These are phyloP conservation scores for Odontomachus brunneus DNA, from an alignment of 1,140 invertebrate species.

Conservation along the genomic window DNA sequence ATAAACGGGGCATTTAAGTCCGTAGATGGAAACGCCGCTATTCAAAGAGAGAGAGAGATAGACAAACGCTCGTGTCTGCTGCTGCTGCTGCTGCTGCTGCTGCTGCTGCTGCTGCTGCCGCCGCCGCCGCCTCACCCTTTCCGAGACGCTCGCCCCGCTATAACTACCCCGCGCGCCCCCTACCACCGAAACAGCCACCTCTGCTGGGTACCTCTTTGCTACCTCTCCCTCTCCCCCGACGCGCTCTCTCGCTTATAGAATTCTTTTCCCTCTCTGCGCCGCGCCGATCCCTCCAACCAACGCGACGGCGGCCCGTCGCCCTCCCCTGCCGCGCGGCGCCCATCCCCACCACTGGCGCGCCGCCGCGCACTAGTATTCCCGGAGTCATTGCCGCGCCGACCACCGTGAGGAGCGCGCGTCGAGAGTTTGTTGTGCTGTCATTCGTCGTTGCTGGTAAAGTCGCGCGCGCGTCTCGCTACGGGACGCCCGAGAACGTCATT, in stretches of 20 bases:
- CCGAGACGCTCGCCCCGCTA: slow-evolving; percentile 41
- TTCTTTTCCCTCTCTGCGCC: slow-evolving; percentile 21
- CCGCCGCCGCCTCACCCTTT: slow-evolving; percentile 34
- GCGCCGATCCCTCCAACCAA: slow-evolving; percentile 41
- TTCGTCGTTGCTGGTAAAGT: slow-evolving; percentile 4
- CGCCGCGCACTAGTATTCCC: slow-evolving; percentile 66
- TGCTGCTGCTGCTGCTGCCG: too few relatives aligned
- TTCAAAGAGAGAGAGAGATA: slow-evolving; percentile 31
- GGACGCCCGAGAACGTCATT: not conserved
- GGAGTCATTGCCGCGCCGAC: slow-evolving; percentile 81
- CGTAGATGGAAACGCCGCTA: slow-evolving; percentile 52
- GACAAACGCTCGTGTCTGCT: slow-evolving; percentile 25
- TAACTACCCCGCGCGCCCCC: slow-evolving; percentile 22
- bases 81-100: not conserved
- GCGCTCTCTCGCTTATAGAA: slow-evolving; percentile 11
- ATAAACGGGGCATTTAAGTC: slow-evolving; percentile 56
- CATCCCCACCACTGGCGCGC: slow-evolving; percentile 60
- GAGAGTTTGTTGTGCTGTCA: slow-evolving; percentile 67
- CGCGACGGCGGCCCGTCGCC: slow-evolving; percentile 11
- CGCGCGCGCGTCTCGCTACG: not conserved
- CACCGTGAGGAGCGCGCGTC: slow-evolving; percentile 76
- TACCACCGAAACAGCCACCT: slow-evolving; percentile 23
- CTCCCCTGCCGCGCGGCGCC: slow-evolving; percentile 63
- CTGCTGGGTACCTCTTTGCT: slow-evolving; percentile 38
- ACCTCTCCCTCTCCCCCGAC: slow-evolving; percentile 22